Evolutionary conservation across 2,888 invertebrate species (phyloP), one percentile per base, ranked within the genome.

Genomic region (Lordiphosa fenestrarum): DNA sequence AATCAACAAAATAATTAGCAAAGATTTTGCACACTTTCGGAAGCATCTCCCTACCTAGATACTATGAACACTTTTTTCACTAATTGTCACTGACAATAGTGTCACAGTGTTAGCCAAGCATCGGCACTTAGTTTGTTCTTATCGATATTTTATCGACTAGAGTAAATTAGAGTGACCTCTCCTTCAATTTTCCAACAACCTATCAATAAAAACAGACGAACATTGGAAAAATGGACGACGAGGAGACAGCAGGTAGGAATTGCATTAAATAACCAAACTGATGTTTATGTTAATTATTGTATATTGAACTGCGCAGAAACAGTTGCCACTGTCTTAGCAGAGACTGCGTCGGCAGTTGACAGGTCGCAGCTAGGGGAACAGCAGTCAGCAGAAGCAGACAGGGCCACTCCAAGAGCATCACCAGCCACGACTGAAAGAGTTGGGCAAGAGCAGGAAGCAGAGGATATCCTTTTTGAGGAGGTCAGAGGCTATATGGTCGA

Each of bases 201-300:
- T 6, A 23, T 6, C 30, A 30, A 30, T 30, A 30, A 21, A 38
- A 13, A 38, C 15, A 15, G 15, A 38, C 10, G n/a, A 21, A 6
- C 12, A 10, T 15, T n/a, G 6, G 25, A 0, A 60, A 65, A 63
- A 78, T 78, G 78, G 78, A 80, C 36, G 75, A 65, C 5, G 78
- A 75, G n/a, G 78, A 82, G n/a, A 46, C 71, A 6, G 53, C 69
- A 69, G 82, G 78, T 73, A 13, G 7, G 23, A 21, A 0, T 0
- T 10, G 1, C 6, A 5, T 13, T 9, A 6, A 13, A 6, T 1
- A 10, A 2, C 6, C 4, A 2, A 25, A n/a, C 0, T 7, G 13
- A 4, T 30, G 19, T 19, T 19, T 4, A 7, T 44, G 15, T 38
- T 19, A 1, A 37, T 15, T 4, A 19, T 21, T 10, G 10, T 5